Evolutionary conservation across 1,140 invertebrate species (phyloP).

Genomic region (Scaptomyza graminum): DNA sequence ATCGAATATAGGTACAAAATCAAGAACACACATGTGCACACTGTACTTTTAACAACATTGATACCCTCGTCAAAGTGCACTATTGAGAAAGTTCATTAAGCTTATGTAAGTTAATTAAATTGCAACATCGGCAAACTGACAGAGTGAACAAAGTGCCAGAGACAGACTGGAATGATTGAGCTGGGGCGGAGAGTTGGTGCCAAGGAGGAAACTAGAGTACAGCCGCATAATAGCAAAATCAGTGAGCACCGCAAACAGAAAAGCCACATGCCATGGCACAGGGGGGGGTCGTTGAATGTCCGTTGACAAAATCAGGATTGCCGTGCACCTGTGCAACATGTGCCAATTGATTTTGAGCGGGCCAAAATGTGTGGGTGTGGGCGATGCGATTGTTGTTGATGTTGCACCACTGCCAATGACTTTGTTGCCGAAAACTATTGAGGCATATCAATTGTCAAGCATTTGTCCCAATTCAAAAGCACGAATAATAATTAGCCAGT

Average conservation of each 20-base stretch:
- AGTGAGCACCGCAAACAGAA: conserved; percentile 58
- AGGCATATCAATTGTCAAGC: conserved; percentile 43
- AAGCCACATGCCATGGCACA: conserved; percentile 7
- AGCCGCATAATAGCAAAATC: conserved; percentile 39
- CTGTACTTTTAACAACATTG: not conserved
- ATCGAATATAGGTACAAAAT: not conserved
- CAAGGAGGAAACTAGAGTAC: not conserved
- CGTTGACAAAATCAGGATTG: not conserved
- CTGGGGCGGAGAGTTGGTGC: conserved; percentile 8
- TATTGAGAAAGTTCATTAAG: conserved; percentile 55
- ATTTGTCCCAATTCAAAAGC: conserved; percentile 8
- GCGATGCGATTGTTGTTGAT: not conserved
- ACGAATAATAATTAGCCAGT: conserved; percentile 14
- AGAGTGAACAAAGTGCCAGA: conserved; percentile 62
- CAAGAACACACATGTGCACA: not conserved
- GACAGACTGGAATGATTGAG: conserved; percentile 22
- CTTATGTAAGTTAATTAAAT: conserved; percentile 66
- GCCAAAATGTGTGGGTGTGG: not conserved
- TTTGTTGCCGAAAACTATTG: conserved; percentile 46
- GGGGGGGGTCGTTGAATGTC: conserved; percentile 1
- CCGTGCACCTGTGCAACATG: conserved; percentile 49
- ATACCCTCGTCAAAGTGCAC: not conserved
- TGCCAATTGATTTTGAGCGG: conserved; percentile 57
- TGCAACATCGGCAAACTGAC: conserved; percentile 59
- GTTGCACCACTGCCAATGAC: conserved; percentile 8